Base-by-base conservation (phyloP, 2,113 vertebrate genomes). In the Dendrocopos noguchii region DNA sequence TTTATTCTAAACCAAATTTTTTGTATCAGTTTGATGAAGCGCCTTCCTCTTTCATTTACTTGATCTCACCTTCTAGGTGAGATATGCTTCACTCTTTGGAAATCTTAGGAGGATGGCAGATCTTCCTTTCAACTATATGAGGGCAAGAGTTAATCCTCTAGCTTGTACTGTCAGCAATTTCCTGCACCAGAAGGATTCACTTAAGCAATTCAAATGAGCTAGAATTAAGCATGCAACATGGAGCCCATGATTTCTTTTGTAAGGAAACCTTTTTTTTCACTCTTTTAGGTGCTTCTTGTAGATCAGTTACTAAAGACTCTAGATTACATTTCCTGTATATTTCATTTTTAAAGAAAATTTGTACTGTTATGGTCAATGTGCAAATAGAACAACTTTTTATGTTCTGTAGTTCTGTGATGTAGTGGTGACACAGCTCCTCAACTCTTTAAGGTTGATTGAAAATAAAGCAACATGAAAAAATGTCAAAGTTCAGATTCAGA, bases 401-500 rank as follows among this genome's bases (percentile, higher is more conserved):
- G 5, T 83, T 57, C 21, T 95, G 46, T 66, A 83, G 36, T 10
- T 80, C 75, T 79, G 25, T 3, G 19, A 59, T 36, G 68, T 71
- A 79, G 27, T 67, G 33, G 74, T 83, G 31, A 64, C 55, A 81
- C 25, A 81, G 25, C 31, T 87, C n/a, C 29, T 28, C 57, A 90
- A 0, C 25, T 55, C 56, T 66, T 84, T 72, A 87, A 89, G 46
- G 36, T 18, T 91, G 88, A 83, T 53, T 87, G 70, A 85, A 83
- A 80, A 31, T 27, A 56, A 57, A 55, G 7, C 75, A 59, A 84
- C 52, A 85, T 31, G 3, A 71, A 80, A 81, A 92, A 86, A 55
- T 22, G 13, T 80, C 68, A 80, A 74, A 80, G 80, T 93, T 92
- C 67, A 73, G 71, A 66, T 88, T 96, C 64, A 72, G 64, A 93